Evolutionary conservation across 2,113 vertebrate genomes (phyloP), one percentile per base, ranked within the genome.

Genomic region (Corythoichthys intestinalis): DNA sequence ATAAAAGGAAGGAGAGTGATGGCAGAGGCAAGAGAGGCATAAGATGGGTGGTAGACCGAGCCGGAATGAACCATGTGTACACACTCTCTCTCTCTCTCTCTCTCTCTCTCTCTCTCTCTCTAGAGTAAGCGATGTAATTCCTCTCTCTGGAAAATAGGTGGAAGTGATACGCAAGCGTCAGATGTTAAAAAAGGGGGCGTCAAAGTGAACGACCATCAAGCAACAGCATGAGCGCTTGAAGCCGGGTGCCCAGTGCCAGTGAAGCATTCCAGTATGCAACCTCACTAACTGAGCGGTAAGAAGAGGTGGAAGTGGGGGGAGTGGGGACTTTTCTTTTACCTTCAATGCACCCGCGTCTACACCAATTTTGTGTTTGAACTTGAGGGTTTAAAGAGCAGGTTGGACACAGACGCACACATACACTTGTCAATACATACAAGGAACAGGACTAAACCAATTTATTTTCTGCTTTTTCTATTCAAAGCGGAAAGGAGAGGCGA

Each of bases 211-310:
- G 6, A 70, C 58, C 67, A 59, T 56, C 20, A 72, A 78, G 64
- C 63, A 60, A 44, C 56, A 54, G 77, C 83, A 71, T 75, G 71
- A 50, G 72, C 41, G 81, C 78, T 73, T 70, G 50, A 74, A 76
- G 85, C 79, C 79, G 61, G 79, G 80, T 80, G 86, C 78, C 83
- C 81, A 70, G 79, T 77, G 81, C 79, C 83, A 86, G 85, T 87
- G 83, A 85, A 90, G 87, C 90, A 92, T 90, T 91, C 90, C 85
- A 89, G 86, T 84, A 85, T 76, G 81, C 76, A 88, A 85, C 85
- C 90, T 85, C 91, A 92, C 90, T 81, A 86, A 86, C 66, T 75
- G 28, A 63, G 41, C 71, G 50, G 74, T 67, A 66, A 50, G 66
- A 20, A 71, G 52, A 34, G 35, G 49, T 71, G 60, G 44, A 28